These are phyloP conservation scores for Orius insidiosus DNA, from an alignment of 1,140 invertebrate species.

Conservation along the genomic window DNA sequence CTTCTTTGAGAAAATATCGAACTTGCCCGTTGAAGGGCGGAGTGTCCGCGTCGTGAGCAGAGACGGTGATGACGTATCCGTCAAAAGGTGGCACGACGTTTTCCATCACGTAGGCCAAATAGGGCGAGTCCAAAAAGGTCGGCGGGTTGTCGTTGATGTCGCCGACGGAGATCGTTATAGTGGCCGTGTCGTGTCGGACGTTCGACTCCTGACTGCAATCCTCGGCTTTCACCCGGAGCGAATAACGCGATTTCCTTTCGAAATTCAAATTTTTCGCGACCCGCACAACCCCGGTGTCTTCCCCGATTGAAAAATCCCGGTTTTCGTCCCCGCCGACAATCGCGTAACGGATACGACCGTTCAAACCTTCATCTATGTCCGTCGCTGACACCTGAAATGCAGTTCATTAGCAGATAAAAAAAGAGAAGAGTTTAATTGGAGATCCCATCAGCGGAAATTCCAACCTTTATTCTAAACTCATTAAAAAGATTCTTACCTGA, in stretches of 20 bases:
- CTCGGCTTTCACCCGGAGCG: conserved; percentile 68
- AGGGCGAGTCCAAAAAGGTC: conserved; percentile 77
- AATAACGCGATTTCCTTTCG: conserved; percentile 58
- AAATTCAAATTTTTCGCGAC: conserved; percentile 83
- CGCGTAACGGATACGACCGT: conserved; percentile 73
- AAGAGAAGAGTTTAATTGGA: conserved; percentile 14
- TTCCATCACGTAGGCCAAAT: conserved; percentile 83
- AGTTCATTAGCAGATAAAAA: conserved; percentile 6
- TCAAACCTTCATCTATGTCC: conserved; percentile 75
- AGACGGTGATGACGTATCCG: conserved; percentile 61
- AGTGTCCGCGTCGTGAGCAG: conserved; percentile 78
- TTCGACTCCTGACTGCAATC: conserved; percentile 55
- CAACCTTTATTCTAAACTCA: conserved; percentile 1
- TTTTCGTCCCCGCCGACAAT: conserved; percentile 79
- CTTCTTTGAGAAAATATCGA: conserved; percentile 81
- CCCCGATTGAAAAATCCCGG: conserved; percentile 74
- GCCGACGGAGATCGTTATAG: conserved; percentile 43
- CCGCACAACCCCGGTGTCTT: conserved; percentile 72
- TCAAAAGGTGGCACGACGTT: conserved; percentile 60
- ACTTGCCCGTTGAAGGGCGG: conserved; percentile 76
- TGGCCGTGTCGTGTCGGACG: conserved; percentile 48
- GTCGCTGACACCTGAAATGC: conserved; percentile 61
- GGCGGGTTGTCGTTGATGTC: conserved; percentile 94
- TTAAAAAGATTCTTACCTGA: conserved; percentile 34
- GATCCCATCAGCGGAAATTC: neutral